phyloP scores from a whole-genome alignment of 2,113 vertebrate species.

The Eretmochelys imbricata region DNA sequence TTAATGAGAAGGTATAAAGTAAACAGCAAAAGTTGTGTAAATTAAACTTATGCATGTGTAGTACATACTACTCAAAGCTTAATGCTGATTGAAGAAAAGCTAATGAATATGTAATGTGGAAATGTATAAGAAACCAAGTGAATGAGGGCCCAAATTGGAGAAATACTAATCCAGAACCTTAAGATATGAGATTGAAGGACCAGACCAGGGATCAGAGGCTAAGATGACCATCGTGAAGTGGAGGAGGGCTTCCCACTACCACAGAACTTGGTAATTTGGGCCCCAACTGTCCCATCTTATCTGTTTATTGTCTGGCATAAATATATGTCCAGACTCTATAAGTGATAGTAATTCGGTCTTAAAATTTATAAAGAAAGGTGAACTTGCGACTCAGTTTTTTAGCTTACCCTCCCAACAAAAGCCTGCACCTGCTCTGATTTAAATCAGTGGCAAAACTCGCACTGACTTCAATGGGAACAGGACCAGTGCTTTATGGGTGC shows the following conservation, averaged over 20 bases:
- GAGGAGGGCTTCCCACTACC: background rate
- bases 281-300: background rate
- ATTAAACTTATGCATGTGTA: background rate
- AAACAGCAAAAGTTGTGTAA: background rate
- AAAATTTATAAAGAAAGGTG: background rate
- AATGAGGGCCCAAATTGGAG: background rate
- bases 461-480: background rate
- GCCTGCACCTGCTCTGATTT: background rate
- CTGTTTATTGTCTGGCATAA: background rate
- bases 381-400: background rate
- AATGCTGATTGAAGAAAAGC: background rate
- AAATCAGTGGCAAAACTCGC: accelerated
- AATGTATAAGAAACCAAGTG: background rate
- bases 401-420: background rate
- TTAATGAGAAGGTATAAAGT: background rate
- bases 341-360: background rate
- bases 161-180: background rate
- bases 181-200: background rate
- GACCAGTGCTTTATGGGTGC: background rate
- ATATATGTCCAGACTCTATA: background rate
- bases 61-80: background rate
- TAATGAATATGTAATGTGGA: background rate
- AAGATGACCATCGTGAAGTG: background rate
- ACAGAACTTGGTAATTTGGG: background rate
- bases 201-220: background rate